A percentile compares a stretch with the other conserved stretches of the same genome.
Evolutionary conservation across 2,113 vertebrate species (phyloP).

Genomic region (Sprattus sprattus): DNA sequence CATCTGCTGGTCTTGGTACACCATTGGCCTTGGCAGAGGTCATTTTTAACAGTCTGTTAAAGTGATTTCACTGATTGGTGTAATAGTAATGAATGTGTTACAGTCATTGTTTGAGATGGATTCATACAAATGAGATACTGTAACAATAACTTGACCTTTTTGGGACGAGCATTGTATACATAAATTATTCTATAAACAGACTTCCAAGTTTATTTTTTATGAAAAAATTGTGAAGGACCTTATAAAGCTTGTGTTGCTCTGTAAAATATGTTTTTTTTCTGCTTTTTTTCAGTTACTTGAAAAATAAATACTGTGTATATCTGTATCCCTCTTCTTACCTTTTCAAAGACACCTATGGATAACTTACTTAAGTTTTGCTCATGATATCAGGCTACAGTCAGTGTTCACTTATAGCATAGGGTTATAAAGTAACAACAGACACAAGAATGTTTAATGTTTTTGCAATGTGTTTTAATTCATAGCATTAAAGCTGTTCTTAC

Average conservation of each 20-base stretch:
- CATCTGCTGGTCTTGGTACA: too few relatives aligned
- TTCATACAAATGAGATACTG: background rate
- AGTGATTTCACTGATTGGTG: too few relatives aligned
- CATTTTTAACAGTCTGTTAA: too few relatives aligned
- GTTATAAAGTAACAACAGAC: background rate
- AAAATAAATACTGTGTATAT: background rate
- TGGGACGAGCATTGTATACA: too few relatives aligned
- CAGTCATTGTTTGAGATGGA: too few relatives aligned
- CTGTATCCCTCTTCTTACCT: background rate
- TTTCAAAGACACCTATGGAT: background rate
- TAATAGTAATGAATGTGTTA: too few relatives aligned
- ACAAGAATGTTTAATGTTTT: too few relatives aligned
- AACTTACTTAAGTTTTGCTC: too few relatives aligned
- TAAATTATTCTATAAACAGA: background rate
- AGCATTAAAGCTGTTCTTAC: background rate
- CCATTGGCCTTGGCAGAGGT: too few relatives aligned
- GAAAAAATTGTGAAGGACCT: background rate
- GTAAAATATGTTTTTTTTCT: background rate
- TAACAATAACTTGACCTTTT: background rate
- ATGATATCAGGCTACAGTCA: background rate
- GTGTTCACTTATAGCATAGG: background rate
- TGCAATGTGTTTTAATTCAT: background rate
- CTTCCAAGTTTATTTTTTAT: background rate
- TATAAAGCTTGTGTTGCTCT: background rate
- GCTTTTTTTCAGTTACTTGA: background rate